phyloP scores from a whole-genome alignment of 2,113 vertebrate genomes.

The Pachycephala philippinensis region DNA sequence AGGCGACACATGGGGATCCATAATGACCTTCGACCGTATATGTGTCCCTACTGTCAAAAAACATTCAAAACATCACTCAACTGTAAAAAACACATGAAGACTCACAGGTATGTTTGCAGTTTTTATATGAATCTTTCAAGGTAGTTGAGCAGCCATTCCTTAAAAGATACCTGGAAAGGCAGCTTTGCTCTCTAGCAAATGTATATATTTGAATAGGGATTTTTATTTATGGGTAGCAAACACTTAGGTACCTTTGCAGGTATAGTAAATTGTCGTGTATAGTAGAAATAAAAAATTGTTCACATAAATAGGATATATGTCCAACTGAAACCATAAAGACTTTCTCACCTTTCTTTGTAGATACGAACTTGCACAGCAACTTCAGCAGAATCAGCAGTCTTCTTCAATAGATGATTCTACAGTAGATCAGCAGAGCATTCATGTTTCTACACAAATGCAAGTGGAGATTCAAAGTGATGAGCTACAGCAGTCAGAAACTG shows the following conservation, averaged over 20 bases:
- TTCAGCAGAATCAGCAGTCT: slow-evolving; percentile 83
- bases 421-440: slow-evolving; percentile 72
- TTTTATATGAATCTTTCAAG: background rate
- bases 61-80: slow-evolving; percentile 98
- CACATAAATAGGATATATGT: background rate
- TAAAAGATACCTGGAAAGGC: background rate
- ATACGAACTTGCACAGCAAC: slow-evolving; percentile 94
- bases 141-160: background rate
- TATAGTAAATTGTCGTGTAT: background rate
- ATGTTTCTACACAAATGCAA: slow-evolving; percentile 83
- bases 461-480: slow-evolving; percentile 83
- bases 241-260: background rate
- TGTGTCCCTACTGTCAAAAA: slow-evolving; percentile 99
- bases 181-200: background rate
- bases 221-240: background rate
- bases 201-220: background rate
- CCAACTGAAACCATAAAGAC: background rate
- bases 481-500: slow-evolving; percentile 73
- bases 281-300: background rate
- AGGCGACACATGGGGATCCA: slow-evolving; percentile 96
- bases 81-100: slow-evolving; percentile 99
- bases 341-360: slow-evolving; percentile 61
- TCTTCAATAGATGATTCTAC: slow-evolving; percentile 76
- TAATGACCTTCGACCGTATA: slow-evolving; percentile 93
- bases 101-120: slow-evolving; percentile 80